A percentile compares a stretch with the other conserved stretches of the same genome.
These are phyloP conservation scores for Sebastes ruberrimus DNA, from an alignment of 2,797 vertebrate genomes.

Conservation along the genomic window DNA sequence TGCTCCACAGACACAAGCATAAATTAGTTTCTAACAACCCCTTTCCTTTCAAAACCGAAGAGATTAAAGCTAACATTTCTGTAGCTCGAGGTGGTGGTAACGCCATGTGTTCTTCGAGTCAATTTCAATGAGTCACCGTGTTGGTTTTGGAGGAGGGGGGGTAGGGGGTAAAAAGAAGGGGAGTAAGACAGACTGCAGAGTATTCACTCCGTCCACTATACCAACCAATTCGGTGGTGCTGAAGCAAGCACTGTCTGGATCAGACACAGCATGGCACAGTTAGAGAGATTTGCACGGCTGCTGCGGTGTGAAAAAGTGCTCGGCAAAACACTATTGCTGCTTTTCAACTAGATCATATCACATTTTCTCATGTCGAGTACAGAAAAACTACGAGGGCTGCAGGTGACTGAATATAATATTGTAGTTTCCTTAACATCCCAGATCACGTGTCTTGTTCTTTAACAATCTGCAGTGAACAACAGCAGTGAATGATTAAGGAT, in stretches of 20 bases:
- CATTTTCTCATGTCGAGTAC: not conserved
- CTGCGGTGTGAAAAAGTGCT: constrained; percentile 14
- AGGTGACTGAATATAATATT: not conserved
- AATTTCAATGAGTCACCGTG: constrained; percentile 68
- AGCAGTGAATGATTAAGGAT: constrained; percentile 1
- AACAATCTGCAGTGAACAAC: not conserved
- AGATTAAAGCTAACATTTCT: constrained; percentile 34
- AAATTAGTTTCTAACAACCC: not conserved
- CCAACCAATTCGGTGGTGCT: constrained; percentile 34
- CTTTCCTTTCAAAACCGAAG: constrained; percentile 12
- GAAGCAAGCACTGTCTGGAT: constrained; percentile 64
- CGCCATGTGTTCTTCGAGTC: constrained; percentile 55
- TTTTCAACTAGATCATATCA: not conserved
- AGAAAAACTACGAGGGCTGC: not conserved
- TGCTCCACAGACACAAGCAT: not conserved
- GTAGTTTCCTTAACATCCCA: not conserved
- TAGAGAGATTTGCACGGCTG: constrained; percentile 13
- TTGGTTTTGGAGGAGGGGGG: not conserved
- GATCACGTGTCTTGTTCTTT: constrained; percentile 8
- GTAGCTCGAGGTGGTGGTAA: constrained; percentile 28
- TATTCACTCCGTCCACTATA: constrained; percentile 27
- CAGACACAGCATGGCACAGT: constrained; percentile 19
- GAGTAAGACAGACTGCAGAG: constrained; percentile 59
- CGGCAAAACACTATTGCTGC: not conserved
- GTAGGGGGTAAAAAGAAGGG: not conserved